A percentile compares a stretch with the other conserved stretches of the same genome.
These are phyloP conservation scores for Aldabrachelys gigantea DNA, from an alignment of 2,113 vertebrate genomes.

Conservation along the genomic window DNA sequence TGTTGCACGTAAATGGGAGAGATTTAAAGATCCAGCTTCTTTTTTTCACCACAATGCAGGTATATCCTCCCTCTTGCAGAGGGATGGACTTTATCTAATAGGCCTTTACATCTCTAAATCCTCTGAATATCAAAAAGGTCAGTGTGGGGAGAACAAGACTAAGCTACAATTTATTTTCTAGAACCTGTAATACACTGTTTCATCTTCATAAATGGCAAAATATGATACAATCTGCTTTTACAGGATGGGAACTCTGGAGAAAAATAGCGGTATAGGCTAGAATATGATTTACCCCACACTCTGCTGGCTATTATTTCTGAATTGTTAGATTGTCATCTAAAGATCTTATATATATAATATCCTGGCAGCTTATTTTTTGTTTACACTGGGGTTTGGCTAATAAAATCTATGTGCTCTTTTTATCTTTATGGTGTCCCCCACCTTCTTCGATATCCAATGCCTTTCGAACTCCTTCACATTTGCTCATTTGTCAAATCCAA, in stretches of 20 bases:
- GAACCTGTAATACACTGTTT: not conserved
- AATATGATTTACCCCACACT: not conserved
- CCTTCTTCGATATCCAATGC: not conserved
- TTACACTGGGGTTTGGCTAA: conserved; percentile 42
- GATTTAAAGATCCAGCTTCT: not conserved
- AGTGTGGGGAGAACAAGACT: not conserved
- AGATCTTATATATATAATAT: not conserved
- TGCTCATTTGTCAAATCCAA: conserved; percentile 2
- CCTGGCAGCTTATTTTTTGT: conserved; percentile 13
- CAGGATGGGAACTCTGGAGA: not conserved
- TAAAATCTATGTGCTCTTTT: not conserved
- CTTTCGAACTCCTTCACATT: not conserved
- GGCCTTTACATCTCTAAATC: not conserved
- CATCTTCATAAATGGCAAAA: conserved; percentile 5
- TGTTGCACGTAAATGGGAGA: not conserved
- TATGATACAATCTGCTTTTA: not conserved
- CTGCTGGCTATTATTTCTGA: conserved; percentile 26
- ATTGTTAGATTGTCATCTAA: conserved; percentile 24
- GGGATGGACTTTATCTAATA: not conserved
- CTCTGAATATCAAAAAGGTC: conserved; percentile 36
- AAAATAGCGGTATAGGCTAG: not conserved
- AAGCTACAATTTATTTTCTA: not conserved
- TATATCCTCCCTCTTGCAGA: not conserved
- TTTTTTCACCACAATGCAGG: not conserved
- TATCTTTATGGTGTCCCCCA: conserved; percentile 10